Base-by-base conservation (phyloP, 2,797 vertebrate genomes). In the Ispidina lecontei region DNA sequence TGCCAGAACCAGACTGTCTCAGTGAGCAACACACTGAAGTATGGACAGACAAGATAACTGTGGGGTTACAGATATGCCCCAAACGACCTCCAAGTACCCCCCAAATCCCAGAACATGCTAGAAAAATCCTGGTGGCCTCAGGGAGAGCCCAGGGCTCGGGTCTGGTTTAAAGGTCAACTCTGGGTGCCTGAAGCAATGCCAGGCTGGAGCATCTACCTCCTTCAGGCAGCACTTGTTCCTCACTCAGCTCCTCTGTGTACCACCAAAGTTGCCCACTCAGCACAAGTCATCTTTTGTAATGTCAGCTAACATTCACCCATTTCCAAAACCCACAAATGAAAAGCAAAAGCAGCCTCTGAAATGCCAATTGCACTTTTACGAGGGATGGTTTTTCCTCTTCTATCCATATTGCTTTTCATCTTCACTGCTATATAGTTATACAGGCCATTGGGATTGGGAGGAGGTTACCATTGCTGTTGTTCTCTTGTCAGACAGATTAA, bases 271-370 rank as follows among this genome's bases (percentile, higher is more conserved):
- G 78, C 69, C 31, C 28, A 23, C 59, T 91, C 87, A 78, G 77
- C 91, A 80, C 23, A 75, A 92, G 64, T 44, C 59, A 29, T 59
- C 46, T 56, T 81, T 65, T 29, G n/a, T 82, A 71, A 52, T 4
- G 4, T 65, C 62, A 74, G 0, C 49, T 51, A 14, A 62, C 2
- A 1, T n/a, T 35, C 39, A 5, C 59, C 93, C 19, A 6, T 82
- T 72, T 90, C 68, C 51, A 25, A 82, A 90, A 3, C 13, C 11
- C 77, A 82, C 67, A 74, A 81, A 93, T 59, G 65, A 72, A 90
- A 80, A 88, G 77, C 51, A 69, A 84, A 79, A 91, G 16, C 62
- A 49, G 62, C 58, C 56, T 89, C 62, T 88, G 60, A 86, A 90
- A 82, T 71, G 54, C 41, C 74, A 65, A 1, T 21, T 69, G 37